These are phyloP conservation scores for Drosophila azteca DNA, from an alignment of 1,140 invertebrate species.

Conservation along the genomic window DNA sequence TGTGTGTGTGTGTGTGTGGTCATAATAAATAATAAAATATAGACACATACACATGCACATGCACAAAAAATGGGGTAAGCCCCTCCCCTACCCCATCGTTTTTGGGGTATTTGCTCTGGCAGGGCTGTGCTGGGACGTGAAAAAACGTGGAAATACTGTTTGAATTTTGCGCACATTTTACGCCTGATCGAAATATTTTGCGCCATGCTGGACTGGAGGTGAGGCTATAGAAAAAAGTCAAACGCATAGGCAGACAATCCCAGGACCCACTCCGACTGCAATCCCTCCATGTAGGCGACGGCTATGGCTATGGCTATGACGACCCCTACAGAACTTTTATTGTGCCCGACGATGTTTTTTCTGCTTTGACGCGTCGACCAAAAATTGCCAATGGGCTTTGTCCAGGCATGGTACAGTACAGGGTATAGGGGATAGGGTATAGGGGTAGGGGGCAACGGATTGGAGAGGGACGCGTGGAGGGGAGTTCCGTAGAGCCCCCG, in stretches of 20 bases:
- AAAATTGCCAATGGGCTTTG: constrained; percentile 75
- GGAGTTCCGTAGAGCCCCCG: constrained; percentile 18
- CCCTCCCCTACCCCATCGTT: too few relatives aligned
- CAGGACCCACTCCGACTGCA: constrained; percentile 1
- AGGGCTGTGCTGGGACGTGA: neutral
- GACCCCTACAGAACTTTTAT: constrained; percentile 68
- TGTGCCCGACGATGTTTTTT: constrained; percentile 74
- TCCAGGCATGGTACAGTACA: neutral
- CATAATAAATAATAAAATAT: constrained; percentile 80
- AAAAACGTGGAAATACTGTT: constrained; percentile 55
- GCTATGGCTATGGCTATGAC: neutral
- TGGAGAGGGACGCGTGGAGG: constrained; percentile 4
- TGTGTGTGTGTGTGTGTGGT: constrained; percentile 55
- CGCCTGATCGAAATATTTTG: constrained; percentile 81
- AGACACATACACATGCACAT: constrained; percentile 55
- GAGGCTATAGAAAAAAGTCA: constrained; percentile 64
- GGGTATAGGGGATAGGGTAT: neutral
- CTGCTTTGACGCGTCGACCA: constrained; percentile 75
- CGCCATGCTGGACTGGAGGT: constrained; percentile 45
- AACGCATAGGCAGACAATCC: constrained; percentile 22
- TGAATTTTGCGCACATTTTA: constrained; percentile 82
- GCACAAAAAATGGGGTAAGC: constrained; percentile 27
- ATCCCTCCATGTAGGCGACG: constrained; percentile 15
- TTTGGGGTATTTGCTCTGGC: neutral
- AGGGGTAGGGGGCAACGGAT: neutral